Percentiles rank a stretch among this genome's conserved stretches.
phyloP scores from a whole-genome alignment of 2,797 vertebrate species.

The Rhabdophis nuchalis region DNA sequence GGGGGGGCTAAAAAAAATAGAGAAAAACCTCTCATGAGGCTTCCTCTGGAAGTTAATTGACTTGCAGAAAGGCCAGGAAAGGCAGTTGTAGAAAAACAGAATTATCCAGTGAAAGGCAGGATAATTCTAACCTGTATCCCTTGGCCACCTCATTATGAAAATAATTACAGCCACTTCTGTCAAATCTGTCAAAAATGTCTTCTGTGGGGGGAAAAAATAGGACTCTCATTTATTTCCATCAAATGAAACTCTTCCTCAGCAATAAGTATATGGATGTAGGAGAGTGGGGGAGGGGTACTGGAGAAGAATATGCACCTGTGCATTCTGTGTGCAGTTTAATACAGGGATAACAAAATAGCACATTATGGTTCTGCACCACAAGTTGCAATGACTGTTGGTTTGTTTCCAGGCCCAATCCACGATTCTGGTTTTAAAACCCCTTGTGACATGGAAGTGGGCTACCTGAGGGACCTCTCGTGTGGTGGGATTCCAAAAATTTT shows the following conservation, averaged over 20 bases:
- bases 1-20: too few species aligned
- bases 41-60: not conserved
- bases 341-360: not conserved
- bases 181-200: not conserved
- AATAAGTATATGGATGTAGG: not conserved
- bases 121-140: not conserved
- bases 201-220: not conserved
- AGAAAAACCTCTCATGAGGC: not conserved
- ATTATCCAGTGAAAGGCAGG: not conserved
- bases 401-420: not conserved
- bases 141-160: not conserved
- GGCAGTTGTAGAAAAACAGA: not conserved
- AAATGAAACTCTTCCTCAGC: not conserved
- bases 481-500: too few species aligned
- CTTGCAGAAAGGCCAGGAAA: not conserved
- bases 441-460: not conserved
- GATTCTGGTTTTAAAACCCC: not conserved
- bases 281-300: not conserved
- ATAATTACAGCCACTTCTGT: not conserved
- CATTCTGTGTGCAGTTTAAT: not conserved
- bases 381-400: not conserved
- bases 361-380: not conserved
- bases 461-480: not conserved
- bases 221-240: not conserved
- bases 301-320: not conserved